These are phyloP conservation scores for Stigmatopora nigra DNA, from an alignment of 2,113 vertebrate genomes.

Conservation along the genomic window DNA sequence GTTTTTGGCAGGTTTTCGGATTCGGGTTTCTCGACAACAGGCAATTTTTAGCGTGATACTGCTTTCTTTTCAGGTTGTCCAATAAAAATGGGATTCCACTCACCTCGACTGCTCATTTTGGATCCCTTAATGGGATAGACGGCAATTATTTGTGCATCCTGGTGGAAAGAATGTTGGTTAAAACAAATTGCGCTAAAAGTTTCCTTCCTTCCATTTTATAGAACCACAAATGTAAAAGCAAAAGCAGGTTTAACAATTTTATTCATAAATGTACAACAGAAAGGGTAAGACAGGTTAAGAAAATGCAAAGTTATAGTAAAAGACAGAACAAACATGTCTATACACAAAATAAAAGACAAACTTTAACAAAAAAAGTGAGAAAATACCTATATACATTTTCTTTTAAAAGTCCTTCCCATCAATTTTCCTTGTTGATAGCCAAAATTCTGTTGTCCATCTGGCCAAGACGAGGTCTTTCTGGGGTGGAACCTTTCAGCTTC, in stretches of 20 bases:
- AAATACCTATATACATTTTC: not conserved
- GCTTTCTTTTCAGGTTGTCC: constrained; percentile 36
- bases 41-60: constrained; percentile 31
- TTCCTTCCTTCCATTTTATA: not conserved
- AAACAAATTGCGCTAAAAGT: not conserved
- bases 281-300: not conserved
- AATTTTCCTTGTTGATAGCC: constrained; percentile 67
- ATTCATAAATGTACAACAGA: constrained; percentile 59
- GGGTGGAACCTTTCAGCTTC: constrained; percentile 65
- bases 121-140: not conserved
- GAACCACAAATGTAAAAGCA: not conserved
- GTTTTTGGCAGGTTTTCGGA: not conserved
- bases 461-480: constrained; percentile 56
- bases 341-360: constrained; percentile 36
- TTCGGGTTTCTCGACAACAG: constrained; percentile 19
- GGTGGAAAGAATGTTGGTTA: too few relatives aligned
- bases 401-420: constrained; percentile 29
- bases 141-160: too few relatives aligned
- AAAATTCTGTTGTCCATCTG: constrained; percentile 57
- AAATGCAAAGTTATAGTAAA: constrained; percentile 1
- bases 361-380: not conserved
- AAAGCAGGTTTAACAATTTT: constrained; percentile 25
- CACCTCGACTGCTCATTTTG: constrained; percentile 1
- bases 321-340: constrained; percentile 17
- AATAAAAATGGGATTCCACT: constrained; percentile 57